These are phyloP conservation scores for Tethea ocularis DNA, from an alignment of 2,888 invertebrate species.

Conservation along the genomic window DNA sequence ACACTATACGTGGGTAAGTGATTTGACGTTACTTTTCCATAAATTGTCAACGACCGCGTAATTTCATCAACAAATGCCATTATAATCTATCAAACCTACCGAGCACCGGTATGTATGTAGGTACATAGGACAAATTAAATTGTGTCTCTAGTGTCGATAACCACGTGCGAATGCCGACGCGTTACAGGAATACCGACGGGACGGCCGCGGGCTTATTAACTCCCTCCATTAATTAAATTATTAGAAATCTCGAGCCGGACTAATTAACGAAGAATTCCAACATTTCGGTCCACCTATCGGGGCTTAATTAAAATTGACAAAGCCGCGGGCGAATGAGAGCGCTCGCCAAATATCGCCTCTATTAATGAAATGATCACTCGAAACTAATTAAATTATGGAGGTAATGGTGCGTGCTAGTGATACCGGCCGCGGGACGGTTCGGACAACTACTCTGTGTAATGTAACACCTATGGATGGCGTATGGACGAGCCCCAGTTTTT, in stretches of 20 bases:
- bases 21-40: background rate
- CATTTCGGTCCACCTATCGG: constrained; percentile 81
- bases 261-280: constrained; percentile 83
- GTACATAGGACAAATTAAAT: constrained; percentile 34
- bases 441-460: constrained; percentile 20
- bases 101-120: constrained; percentile 15
- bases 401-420: constrained; percentile 81
- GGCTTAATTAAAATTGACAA: constrained; percentile 83
- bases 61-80: constrained; percentile 4
- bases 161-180: constrained; percentile 60
- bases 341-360: constrained; percentile 80
- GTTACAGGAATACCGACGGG: constrained; percentile 71
- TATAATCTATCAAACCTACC: constrained; percentile 9
- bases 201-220: constrained; percentile 72
- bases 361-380: constrained; percentile 82
- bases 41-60: background rate
- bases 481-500: constrained; percentile 9
- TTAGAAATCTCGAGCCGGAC: constrained; percentile 81
- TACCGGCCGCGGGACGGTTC: constrained; percentile 46
- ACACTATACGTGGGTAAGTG: background rate
- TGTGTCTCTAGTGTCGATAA: constrained; percentile 29
- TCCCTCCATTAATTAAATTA: constrained; percentile 80
- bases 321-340: constrained; percentile 70
- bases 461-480: constrained; percentile 18
- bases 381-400: constrained; percentile 82